Percentiles rank a stretch among this genome's conserved stretches.
These are phyloP conservation scores for Ctenopoma kingsleyae DNA, from an alignment of 2,797 vertebrate genomes.

Conservation along the genomic window DNA sequence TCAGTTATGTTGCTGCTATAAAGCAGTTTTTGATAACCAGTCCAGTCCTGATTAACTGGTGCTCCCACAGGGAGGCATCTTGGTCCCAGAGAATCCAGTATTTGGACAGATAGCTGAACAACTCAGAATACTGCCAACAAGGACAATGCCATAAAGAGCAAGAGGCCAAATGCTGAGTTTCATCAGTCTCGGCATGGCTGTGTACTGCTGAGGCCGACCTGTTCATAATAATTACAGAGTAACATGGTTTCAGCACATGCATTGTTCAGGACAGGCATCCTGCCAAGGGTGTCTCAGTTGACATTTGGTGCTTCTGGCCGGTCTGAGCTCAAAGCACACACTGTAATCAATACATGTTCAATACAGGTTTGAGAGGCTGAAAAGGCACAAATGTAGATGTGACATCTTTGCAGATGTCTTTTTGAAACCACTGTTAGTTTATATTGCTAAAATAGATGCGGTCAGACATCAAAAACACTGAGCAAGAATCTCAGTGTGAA, in stretches of 20 bases:
- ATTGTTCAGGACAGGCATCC: constrained; percentile 18
- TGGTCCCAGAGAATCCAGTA: constrained; percentile 27
- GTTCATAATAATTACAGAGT: constrained; percentile 23
- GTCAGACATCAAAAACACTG: constrained; percentile 19
- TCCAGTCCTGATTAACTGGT: constrained; percentile 74
- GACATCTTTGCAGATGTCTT: constrained; percentile 5
- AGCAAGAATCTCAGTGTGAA: constrained; percentile 5
- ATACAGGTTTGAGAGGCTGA: not conserved
- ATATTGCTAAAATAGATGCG: not conserved
- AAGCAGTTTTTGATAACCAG: constrained; percentile 58
- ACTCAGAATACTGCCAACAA: constrained; percentile 52
- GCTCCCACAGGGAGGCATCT: constrained; percentile 57
- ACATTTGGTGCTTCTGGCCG: not conserved
- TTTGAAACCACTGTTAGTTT: constrained; percentile 4
- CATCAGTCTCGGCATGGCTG: constrained; percentile 65
- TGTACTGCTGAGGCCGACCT: constrained; percentile 22
- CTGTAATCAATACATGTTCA: constrained; percentile 11
- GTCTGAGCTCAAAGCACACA: constrained; percentile 9
- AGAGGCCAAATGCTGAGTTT: constrained; percentile 60
- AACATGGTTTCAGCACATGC: constrained; percentile 44
- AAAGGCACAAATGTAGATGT: constrained; percentile 7
- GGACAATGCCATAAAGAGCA: constrained; percentile 56
- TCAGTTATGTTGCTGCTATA: constrained; percentile 64
- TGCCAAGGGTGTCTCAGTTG: constrained; percentile 13
- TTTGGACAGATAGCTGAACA: constrained; percentile 52